A percentile compares a stretch with the other conserved stretches of the same genome.
Evolutionary conservation across 2,888 invertebrate genomes (phyloP).

Genomic region (Luperina nickerlii): DNA sequence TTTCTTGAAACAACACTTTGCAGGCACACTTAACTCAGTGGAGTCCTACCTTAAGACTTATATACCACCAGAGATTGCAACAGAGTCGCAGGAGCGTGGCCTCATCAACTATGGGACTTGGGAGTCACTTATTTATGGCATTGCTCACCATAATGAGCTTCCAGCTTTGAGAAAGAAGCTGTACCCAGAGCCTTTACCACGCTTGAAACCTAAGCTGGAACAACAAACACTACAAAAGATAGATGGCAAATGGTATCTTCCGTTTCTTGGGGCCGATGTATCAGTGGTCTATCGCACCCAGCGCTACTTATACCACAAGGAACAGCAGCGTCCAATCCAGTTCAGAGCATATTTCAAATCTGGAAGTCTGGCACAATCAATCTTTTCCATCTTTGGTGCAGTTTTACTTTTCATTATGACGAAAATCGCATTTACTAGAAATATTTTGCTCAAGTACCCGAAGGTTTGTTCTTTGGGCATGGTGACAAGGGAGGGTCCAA

Average conservation of each 20-base stretch:
- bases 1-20: slow-evolving; percentile 93
- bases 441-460: slow-evolving; percentile 75
- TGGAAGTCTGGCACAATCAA: slow-evolving; percentile 76
- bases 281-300: slow-evolving; percentile 96
- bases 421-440: slow-evolving; percentile 68
- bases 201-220: slow-evolving; percentile 91
- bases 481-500: slow-evolving; percentile 92
- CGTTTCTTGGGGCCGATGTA: slow-evolving; percentile 96
- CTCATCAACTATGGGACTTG: slow-evolving; percentile 96
- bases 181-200: slow-evolving; percentile 91
- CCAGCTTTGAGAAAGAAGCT: slow-evolving; percentile 92
- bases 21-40: slow-evolving; percentile 94
- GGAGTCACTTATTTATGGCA: slow-evolving; percentile 95
- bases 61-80: slow-evolving; percentile 65
- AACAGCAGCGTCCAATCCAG: slow-evolving; percentile 94
- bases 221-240: slow-evolving; percentile 88
- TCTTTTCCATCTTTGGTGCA: slow-evolving; percentile 90
- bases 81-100: slow-evolving; percentile 77
- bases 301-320: slow-evolving; percentile 92
- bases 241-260: slow-evolving; percentile 91
- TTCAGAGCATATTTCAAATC: slow-evolving; percentile 93
- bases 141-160: slow-evolving; percentile 92
- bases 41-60: slow-evolving; percentile 91
- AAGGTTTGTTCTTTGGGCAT: slow-evolving; percentile 93
- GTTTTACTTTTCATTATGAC: slow-evolving; percentile 80